These are phyloP conservation scores for Hippocampus kuda DNA, from an alignment of 2,797 vertebrate species.

Conservation along the genomic window DNA sequence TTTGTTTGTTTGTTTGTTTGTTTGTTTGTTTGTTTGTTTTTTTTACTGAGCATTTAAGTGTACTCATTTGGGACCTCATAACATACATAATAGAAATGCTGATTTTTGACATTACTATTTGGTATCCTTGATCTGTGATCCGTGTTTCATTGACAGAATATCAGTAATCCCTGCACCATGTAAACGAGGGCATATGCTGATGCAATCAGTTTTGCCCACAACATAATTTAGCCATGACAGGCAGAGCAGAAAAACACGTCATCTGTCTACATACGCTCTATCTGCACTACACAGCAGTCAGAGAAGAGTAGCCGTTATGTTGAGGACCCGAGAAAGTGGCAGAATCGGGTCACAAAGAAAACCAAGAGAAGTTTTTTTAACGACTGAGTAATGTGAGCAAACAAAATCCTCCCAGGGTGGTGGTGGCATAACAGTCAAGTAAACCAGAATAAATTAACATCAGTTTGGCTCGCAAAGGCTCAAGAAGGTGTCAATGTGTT, in stretches of 20 bases:
- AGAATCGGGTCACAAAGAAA: neutral
- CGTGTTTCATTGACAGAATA: neutral
- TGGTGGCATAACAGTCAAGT: neutral
- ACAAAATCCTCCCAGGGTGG: neutral
- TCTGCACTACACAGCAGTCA: neutral
- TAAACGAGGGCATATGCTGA: neutral
- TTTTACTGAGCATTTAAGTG: too few species aligned
- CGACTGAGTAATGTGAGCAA: neutral
- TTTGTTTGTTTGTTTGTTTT: too few species aligned
- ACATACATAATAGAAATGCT: neutral
- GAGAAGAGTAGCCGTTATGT: neutral
- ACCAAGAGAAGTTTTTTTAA: too few species aligned
- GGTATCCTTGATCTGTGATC: neutral
- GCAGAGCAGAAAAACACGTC: neutral
- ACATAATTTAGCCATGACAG: neutral
- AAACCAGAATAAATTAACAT: neutral
- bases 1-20: too few species aligned
- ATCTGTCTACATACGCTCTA: neutral
- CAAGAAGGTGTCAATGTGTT: neutral
- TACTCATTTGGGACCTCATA: too few species aligned
- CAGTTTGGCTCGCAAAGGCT: neutral
- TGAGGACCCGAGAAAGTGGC: neutral
- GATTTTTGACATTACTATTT: neutral
- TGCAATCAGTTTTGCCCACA: neutral
- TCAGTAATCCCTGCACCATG: neutral